A percentile compares a stretch with the other conserved stretches of the same genome.
These are phyloP conservation scores for Chaetogeoica ovagalla DNA, from an alignment of 2,888 invertebrate genomes.

Conservation along the genomic window DNA sequence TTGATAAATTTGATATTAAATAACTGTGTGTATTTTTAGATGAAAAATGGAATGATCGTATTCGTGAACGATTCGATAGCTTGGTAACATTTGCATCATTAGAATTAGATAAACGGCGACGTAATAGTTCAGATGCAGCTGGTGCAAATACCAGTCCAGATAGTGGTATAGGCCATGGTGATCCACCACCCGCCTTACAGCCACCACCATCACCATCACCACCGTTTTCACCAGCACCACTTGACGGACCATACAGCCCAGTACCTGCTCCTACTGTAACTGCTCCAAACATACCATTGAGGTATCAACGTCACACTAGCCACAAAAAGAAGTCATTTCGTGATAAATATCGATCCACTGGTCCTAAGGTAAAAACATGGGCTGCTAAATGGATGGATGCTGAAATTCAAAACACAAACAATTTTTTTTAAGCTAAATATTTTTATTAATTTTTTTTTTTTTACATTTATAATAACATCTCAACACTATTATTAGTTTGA, in stretches of 20 bases:
- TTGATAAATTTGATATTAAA: background rate
- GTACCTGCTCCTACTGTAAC: conserved; percentile 57
- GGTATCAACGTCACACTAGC: conserved; percentile 41
- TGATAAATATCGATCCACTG: conserved; percentile 45
- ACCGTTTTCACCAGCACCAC: conserved; percentile 56
- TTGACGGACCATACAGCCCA: conserved; percentile 59
- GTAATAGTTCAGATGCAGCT: conserved; percentile 63
- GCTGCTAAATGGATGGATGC: conserved; percentile 50
- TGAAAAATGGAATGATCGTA: conserved; percentile 89
- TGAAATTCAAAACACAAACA: conserved; percentile 50
- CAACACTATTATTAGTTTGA: conserved; percentile 16
- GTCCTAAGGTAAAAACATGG: conserved; percentile 47
- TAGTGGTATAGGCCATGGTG: conserved; percentile 79
- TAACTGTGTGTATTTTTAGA: conserved; percentile 26
- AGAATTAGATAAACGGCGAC: conserved; percentile 82
- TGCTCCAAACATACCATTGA: conserved; percentile 42
- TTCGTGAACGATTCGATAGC: conserved; percentile 90
- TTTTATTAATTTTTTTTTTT: conserved; percentile 5
- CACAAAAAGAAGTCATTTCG: conserved; percentile 50
- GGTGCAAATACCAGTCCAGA: conserved; percentile 85
- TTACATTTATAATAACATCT: background rate
- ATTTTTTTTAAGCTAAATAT: conserved; percentile 40
- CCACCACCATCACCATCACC: conserved; percentile 57
- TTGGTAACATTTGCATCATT: conserved; percentile 91
- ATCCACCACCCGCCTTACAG: conserved; percentile 64